Base-by-base conservation (phyloP, 2,113 vertebrate genomes). In the Cyphomyrus plagiostoma region DNA sequence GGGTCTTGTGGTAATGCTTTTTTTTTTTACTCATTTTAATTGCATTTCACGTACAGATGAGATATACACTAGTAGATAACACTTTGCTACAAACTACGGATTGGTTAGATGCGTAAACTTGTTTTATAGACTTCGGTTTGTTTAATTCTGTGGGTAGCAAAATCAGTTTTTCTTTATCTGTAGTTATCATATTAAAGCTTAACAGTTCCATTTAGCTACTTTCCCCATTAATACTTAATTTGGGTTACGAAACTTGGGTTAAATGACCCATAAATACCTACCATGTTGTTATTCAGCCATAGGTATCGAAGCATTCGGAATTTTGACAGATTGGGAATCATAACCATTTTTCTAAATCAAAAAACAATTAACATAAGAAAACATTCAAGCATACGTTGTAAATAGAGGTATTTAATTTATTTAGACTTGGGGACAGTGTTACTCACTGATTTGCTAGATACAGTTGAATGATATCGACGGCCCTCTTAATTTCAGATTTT, bases 281-380 rank as follows among this genome's bases (percentile, higher is more conserved):
- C 96, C 96, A 97, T 94, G 90, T 97, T 97, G 91, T 96, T 94
- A 90, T 96, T 96, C 62, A 97, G 93, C 97, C 96, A 96, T 92
- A 97, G 91, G 88, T 93, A 94, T 70, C 90, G 96, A 92, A 97
- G 93, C 46, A 93, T 94, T 82, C 23, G 92, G 93, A 97, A 97
- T 52, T 23, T 92, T 5, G 96, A 96, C 3, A 97, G 93, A 92
- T 95, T 95, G 21, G 95, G 92, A 52, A 97, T 89, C 46, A 93
- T 94, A 89, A 50, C 93, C 66, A 97, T 91, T 52, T 92, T 93
- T 91, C 97, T 97, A 87, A 19, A 30, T 90, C 56, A 49, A 93
- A 90, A 50, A 89, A 89, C 42, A 91, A 35, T 35, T 35, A 35
- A 90, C 84, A 48, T 89, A 80, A 88, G 17, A 3, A 48, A 66